Base-by-base conservation (phyloP, 1,140 invertebrate species). In the Sitophilus oryzae region DNA sequence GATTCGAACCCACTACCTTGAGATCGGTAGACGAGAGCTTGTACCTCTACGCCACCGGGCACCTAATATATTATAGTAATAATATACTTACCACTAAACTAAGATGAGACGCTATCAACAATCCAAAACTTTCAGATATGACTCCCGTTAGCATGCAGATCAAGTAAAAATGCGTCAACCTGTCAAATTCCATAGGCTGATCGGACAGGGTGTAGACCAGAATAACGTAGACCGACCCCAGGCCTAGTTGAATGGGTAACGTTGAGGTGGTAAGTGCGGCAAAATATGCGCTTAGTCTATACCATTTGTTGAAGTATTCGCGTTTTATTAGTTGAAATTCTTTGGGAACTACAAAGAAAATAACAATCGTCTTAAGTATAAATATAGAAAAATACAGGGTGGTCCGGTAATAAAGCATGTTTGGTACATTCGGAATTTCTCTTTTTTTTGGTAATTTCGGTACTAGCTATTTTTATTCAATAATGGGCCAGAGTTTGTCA, bases 291-390 rank as follows among this genome's bases (percentile, higher is more conserved):
- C 88, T 88, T 11, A 96, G 70, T 19, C 85, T 83, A 71, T 96
- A 97, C 93, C 93, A 97, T 60, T 88, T 82, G 71, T 97, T 97
- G 63, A 95, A 88, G 66, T 95, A 86, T 74, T 97, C 94, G 48
- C 92, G 75, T 60, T 91, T 89, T 56, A 96, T 76, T 3, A 93
- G 77, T 43, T 84, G 81, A 44, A 94, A 86, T 76, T 96, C 91
- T 18, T 82, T 78, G 1, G 93, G 92, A 82, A 93, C 92, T 96
- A 72, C 22, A 81, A 79, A 68, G 63, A 55, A 58, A 63, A 59
- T 51, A 41, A n/a, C n/a, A 45, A 45, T 50, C 19, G 3, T 21
- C 1, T 19, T 44, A 21, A 11, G 18, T 5, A 41, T 41, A 15
- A 10, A 41, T 41, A n/a, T 41, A 15, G 18, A 9, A n/a, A n/a